These are phyloP conservation scores for Gadus macrocephalus DNA, from an alignment of 2,113 vertebrate species.

Conservation along the genomic window DNA sequence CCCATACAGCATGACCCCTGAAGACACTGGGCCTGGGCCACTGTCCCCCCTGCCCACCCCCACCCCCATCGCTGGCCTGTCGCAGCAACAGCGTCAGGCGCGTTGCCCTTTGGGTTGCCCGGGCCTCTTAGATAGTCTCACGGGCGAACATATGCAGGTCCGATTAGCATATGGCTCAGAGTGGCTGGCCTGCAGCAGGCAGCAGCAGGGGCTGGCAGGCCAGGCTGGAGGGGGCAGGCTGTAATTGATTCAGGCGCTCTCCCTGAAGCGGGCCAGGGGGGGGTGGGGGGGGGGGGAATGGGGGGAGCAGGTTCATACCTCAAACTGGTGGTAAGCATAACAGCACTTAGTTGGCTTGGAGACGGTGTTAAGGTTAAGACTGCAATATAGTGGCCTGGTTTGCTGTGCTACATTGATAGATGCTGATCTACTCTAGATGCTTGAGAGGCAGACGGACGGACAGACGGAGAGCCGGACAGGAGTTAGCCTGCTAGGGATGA, in stretches of 20 bases:
- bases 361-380: no score
- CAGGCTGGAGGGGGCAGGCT: constrained; percentile 21
- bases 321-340: no score
- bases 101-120: constrained; percentile 39
- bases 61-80: constrained; percentile 25
- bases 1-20: no score
- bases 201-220: constrained; percentile 41
- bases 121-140: constrained; percentile 56
- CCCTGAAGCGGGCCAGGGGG: constrained; percentile 21
- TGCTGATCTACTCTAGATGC: no score
- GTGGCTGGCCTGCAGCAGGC: constrained; percentile 29
- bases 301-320: no score
- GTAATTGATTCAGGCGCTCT: constrained; percentile 60
- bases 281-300: neutral
- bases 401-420: no score
- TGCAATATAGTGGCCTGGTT: no score
- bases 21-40: constrained; percentile 35
- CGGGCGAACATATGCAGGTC: constrained; percentile 58
- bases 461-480: no score
- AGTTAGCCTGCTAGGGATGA: no score
- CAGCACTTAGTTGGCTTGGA: no score
- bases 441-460: no score
- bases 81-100: constrained; percentile 19
- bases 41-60: constrained; percentile 38
- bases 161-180: constrained; percentile 60